phyloP scores from a whole-genome alignment of 1,140 invertebrate species.

The Papilio polyxenes region DNA sequence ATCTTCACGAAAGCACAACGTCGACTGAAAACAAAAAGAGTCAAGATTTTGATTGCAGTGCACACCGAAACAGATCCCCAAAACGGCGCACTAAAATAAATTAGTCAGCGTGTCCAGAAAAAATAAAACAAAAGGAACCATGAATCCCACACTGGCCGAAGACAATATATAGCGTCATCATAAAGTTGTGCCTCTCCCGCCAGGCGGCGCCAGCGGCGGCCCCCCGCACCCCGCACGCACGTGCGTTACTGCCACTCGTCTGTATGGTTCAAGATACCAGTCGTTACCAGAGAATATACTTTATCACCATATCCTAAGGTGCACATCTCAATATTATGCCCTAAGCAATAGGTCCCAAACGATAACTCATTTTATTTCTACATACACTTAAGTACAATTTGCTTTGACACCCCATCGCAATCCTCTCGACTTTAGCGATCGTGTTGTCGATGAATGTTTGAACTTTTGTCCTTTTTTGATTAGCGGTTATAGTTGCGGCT shows the following conservation, averaged over 20 bases:
- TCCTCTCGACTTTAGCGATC: conserved; percentile 62
- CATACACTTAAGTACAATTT: conserved; percentile 63
- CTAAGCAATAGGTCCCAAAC: conserved; percentile 52
- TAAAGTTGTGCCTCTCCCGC: conserved; percentile 74
- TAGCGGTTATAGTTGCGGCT: conserved; percentile 70
- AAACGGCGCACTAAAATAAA: conserved; percentile 61
- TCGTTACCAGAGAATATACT: conserved; percentile 53
- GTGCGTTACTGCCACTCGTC: conserved; percentile 71
- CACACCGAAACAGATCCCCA: conserved; percentile 48
- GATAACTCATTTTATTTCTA: conserved; percentile 66
- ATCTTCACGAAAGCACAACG: conserved; percentile 35
- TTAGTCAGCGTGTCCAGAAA: conserved; percentile 64
- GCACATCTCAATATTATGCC: conserved; percentile 46
- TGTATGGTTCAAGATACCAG: conserved; percentile 55
- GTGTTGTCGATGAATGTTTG: conserved; percentile 71
- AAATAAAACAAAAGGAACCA: conserved; percentile 69
- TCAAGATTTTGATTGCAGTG: conserved; percentile 50
- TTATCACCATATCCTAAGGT: conserved; percentile 58
- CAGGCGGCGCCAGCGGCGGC: conserved; percentile 64
- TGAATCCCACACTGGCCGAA: conserved; percentile 73
- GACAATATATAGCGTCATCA: conserved; percentile 72
- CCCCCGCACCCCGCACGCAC: conserved; percentile 63
- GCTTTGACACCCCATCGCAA: conserved; percentile 55
- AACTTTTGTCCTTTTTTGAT: conserved; percentile 79
- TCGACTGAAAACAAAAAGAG: conserved; percentile 44